phyloP scores from a whole-genome alignment of 2,888 invertebrate genomes.

The Hesperia comma region DNA sequence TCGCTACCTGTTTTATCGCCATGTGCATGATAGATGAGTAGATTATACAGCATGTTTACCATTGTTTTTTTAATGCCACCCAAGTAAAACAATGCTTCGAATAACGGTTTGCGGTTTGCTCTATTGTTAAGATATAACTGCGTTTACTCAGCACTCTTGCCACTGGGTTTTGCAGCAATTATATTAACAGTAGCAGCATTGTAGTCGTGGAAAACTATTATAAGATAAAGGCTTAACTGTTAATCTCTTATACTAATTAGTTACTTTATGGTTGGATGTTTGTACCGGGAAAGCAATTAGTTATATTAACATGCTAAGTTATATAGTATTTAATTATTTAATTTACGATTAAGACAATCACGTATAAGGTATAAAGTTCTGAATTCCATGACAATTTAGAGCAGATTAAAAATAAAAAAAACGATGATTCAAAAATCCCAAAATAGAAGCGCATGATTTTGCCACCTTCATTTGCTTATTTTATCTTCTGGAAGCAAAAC shows the following conservation, averaged over 20 bases:
- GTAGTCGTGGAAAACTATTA: slow-evolving; percentile 36
- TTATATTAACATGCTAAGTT: too few species aligned
- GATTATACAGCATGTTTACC: slow-evolving; percentile 47
- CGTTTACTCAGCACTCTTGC: slow-evolving; percentile 57
- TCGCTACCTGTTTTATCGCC: slow-evolving; percentile 80
- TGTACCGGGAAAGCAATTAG: background rate
- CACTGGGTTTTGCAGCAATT: slow-evolving; percentile 71
- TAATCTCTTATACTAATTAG: slow-evolving; percentile 34
- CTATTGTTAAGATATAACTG: slow-evolving; percentile 66
- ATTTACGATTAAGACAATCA: too few species aligned
- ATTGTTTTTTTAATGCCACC: slow-evolving; percentile 59
- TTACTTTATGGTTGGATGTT: slow-evolving; percentile 25
- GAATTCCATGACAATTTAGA: too few species aligned
- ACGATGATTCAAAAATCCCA: too few species aligned
- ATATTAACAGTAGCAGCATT: slow-evolving; percentile 52
- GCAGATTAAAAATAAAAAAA: too few species aligned
- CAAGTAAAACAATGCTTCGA: slow-evolving; percentile 69
- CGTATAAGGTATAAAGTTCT: too few species aligned
- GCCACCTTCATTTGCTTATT: too few species aligned
- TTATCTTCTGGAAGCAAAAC: too few species aligned
- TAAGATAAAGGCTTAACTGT: slow-evolving; percentile 29
- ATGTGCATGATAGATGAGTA: slow-evolving; percentile 58
- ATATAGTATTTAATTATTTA: too few species aligned
- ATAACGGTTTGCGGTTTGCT: slow-evolving; percentile 67
- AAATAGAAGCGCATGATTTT: too few species aligned